A percentile compares a stretch with the other conserved stretches of the same genome.
phyloP scores from a whole-genome alignment of 2,888 invertebrate genomes.

The Polymixis flavicincta region DNA sequence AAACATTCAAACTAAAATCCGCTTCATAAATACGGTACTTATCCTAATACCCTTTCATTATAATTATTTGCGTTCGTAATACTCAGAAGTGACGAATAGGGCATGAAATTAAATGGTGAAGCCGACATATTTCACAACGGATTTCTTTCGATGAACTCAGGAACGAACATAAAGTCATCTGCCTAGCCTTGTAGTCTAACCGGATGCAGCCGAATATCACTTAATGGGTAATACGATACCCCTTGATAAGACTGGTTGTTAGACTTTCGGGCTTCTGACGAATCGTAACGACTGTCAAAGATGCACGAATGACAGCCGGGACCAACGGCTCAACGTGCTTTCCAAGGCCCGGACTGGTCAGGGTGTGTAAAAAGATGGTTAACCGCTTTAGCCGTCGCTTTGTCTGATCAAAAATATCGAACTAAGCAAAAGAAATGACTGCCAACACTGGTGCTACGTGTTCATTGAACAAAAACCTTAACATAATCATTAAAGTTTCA shows the following conservation, averaged over 20 bases:
- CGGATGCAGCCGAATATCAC: too few species aligned
- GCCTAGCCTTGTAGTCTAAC: too few species aligned
- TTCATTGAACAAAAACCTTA: background rate
- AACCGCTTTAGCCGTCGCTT: too few species aligned
- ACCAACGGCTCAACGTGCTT: too few species aligned
- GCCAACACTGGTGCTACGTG: background rate
- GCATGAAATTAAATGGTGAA: slow-evolving; percentile 59
- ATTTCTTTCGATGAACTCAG: slow-evolving; percentile 50
- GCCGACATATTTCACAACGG: slow-evolving; percentile 59
- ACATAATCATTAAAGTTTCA: background rate
- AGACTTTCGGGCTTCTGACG: too few species aligned
- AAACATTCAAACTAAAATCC: slow-evolving; percentile 63
- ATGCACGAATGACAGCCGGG: too few species aligned
- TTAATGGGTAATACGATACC: too few species aligned
- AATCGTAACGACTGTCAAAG: too few species aligned
- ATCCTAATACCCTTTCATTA: slow-evolving; percentile 62
- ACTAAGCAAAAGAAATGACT: background rate
- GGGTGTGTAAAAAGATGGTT: too few species aligned
- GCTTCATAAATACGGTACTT: slow-evolving; percentile 63
- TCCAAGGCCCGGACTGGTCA: too few species aligned
- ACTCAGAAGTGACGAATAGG: slow-evolving; percentile 60
- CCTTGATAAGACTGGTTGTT: too few species aligned
- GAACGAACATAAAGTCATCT: slow-evolving; percentile 3
- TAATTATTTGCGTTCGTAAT: slow-evolving; percentile 59
- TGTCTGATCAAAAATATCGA: too few species aligned